These are phyloP conservation scores for Spinus olivaceus DNA, from an alignment of 2,797 vertebrate species.

Conservation along the genomic window DNA sequence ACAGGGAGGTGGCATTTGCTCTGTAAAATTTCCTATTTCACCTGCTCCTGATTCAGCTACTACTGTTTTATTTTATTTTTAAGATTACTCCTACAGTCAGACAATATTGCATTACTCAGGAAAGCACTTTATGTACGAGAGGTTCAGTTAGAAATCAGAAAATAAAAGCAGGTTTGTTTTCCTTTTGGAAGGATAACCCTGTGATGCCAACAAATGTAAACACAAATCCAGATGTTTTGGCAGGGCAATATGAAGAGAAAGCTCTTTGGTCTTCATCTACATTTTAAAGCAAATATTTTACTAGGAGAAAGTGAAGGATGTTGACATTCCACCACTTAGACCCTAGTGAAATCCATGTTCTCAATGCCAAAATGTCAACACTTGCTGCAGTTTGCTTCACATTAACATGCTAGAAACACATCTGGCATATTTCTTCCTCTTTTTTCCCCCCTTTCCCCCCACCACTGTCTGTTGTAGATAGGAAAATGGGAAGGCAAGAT, in stretches of 20 bases:
- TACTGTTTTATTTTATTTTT: conserved; percentile 14
- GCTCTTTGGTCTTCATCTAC: conserved; percentile 67
- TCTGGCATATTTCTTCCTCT: neutral
- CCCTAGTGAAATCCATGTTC: conserved; percentile 40
- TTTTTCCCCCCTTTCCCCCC: fast-evolving
- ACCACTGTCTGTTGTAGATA: neutral
- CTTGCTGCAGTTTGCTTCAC: neutral
- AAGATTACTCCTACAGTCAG: conserved; percentile 4
- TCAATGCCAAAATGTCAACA: conserved; percentile 36
- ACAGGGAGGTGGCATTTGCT: neutral
- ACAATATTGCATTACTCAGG: conserved; percentile 28
- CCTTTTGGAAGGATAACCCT: conserved; percentile 48
- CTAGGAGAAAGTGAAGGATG: conserved; percentile 57
- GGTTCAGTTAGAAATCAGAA: neutral
- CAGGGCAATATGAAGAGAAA: conserved; percentile 45
- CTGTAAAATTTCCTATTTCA: neutral
- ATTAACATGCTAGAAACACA: neutral
- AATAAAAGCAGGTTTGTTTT: conserved; percentile 35
- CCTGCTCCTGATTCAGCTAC: neutral
- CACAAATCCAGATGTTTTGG: conserved; percentile 60
- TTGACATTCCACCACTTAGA: conserved; percentile 57
- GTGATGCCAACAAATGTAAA: conserved; percentile 46
- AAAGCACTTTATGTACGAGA: conserved; percentile 37
- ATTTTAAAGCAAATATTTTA: conserved; percentile 71
- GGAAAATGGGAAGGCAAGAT: neutral